Percentiles rank a stretch among this genome's conserved stretches.
Evolutionary conservation across 2,888 invertebrate species (phyloP).

Genomic region (Microdon myrmicae): DNA sequence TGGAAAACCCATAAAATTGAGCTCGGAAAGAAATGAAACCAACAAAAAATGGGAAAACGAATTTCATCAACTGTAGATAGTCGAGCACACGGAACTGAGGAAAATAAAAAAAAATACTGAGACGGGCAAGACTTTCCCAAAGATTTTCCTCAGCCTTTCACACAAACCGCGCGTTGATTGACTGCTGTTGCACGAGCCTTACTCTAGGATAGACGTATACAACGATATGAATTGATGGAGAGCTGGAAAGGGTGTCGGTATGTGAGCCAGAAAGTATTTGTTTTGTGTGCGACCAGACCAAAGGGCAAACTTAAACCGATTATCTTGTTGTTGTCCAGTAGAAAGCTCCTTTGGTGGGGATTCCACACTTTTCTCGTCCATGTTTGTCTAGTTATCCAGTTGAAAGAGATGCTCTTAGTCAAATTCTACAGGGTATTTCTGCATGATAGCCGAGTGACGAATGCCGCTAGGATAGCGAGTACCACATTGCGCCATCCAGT

Average conservation of each 20-base stretch:
- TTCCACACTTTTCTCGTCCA: conserved; percentile 14
- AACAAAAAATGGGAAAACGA: too few relatives aligned
- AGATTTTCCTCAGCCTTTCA: conserved; percentile 37
- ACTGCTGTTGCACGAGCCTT: conserved; percentile 32
- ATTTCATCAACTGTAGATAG: too few relatives aligned
- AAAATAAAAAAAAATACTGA: conserved; percentile 5
- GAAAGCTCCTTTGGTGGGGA: conserved; percentile 36
- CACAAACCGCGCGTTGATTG: conserved; percentile 47
- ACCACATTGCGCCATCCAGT: conserved; percentile 22
- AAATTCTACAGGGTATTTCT: too few relatives aligned
- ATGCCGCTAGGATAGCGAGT: conserved; percentile 17
- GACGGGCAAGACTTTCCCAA: conserved; percentile 20
- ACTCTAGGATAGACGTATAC: too few relatives aligned
- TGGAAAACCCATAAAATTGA: conserved; percentile 20
- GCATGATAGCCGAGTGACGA: too few relatives aligned
- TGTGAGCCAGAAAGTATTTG: conserved; percentile 49
- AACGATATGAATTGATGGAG: too few relatives aligned
- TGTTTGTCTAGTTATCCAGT: too few relatives aligned
- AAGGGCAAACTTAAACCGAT: conserved; percentile 52
- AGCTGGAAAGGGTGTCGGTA: conserved; percentile 14
- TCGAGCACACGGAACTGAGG: too few relatives aligned
- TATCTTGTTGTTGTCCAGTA: conserved; percentile 47
- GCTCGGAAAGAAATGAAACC: too few relatives aligned
- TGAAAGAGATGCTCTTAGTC: too few relatives aligned
- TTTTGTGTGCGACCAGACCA: conserved; percentile 49